phyloP scores from a whole-genome alignment of 23 tunicate species.

The Ciona savignyi region DNA sequence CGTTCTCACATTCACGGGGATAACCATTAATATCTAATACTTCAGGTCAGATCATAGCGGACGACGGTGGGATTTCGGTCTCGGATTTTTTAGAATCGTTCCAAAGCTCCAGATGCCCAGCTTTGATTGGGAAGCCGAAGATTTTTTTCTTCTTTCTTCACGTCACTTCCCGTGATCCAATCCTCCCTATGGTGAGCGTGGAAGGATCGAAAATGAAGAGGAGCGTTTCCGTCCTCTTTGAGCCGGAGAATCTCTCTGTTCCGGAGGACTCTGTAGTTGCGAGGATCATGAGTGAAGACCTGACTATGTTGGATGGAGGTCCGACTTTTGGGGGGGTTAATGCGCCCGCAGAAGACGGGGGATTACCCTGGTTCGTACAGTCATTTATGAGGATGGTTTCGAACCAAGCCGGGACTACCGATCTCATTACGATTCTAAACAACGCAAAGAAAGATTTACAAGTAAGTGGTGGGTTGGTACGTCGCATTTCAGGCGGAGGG shows the following conservation, averaged over 20 bases:
- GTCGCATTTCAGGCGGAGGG: too few species aligned
- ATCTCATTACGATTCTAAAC: conserved; percentile 33
- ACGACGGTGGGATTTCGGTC: conserved; percentile 9
- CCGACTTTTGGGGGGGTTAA: conserved; percentile 75
- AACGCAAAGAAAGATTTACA: conserved; percentile 32
- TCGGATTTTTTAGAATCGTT: conserved; percentile 43
- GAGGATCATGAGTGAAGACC: conserved; percentile 71
- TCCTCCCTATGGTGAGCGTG: conserved; percentile 14
- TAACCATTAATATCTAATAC: too few species aligned
- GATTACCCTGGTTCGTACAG: conserved; percentile 58
- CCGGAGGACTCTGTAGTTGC: conserved; percentile 57
- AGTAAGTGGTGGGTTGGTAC: too few species aligned
- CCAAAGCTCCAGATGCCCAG: conserved; percentile 45
- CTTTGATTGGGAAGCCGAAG: conserved; percentile 78
- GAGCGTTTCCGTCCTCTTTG: conserved; percentile 20
- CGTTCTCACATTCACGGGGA: too few species aligned
- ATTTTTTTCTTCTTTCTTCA: conserved; percentile 44
- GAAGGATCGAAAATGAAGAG: conserved; percentile 5
- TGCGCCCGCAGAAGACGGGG: conserved; percentile 13
- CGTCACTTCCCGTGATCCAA: conserved; percentile 47
- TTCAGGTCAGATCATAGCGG: conserved; percentile 35
- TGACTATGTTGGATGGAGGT: conserved; percentile 21
- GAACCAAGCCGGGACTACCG: conserved; percentile 63
- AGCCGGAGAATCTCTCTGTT: conserved; percentile 45
- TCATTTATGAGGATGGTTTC: conserved; percentile 24